A percentile compares a stretch with the other conserved stretches of the same genome.
Conservation (phyloP, 2,113 vertebrate species). For the Neomonachus schauinslandi region DNA sequence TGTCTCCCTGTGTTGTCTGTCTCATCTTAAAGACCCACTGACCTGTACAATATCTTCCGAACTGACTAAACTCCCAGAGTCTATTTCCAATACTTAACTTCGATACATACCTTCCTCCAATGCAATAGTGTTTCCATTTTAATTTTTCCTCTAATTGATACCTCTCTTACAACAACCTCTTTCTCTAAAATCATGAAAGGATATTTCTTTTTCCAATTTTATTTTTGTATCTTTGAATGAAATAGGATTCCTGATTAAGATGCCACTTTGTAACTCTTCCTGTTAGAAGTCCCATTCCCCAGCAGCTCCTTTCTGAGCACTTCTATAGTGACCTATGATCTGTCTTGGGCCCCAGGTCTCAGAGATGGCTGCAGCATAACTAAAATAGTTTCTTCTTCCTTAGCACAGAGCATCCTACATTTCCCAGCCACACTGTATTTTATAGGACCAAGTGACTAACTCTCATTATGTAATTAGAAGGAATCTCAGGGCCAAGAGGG, state of each 20-base stretch:
- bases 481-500: neutral
- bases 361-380: neutral
- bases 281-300: neutral
- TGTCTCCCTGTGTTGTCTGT: neutral
- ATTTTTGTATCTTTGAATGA: neutral
- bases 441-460: neutral
- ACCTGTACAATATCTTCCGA: neutral
- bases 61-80: neutral
- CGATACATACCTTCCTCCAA: neutral
- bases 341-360: neutral
- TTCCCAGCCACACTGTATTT: neutral
- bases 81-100: neutral
- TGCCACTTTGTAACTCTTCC: neutral
- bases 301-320: neutral
- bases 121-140: neutral
- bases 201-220: neutral
- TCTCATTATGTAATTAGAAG: neutral
- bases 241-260: neutral
- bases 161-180: neutral
- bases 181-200: neutral
- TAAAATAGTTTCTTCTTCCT: neutral
- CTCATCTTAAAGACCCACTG: neutral
- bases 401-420: neutral
- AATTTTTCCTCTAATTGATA: neutral
- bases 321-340: neutral